phyloP scores from a whole-genome alignment of 30 jellyfish, hydroid and myxozoan genomes.

The Aurelia sp. region DNA sequence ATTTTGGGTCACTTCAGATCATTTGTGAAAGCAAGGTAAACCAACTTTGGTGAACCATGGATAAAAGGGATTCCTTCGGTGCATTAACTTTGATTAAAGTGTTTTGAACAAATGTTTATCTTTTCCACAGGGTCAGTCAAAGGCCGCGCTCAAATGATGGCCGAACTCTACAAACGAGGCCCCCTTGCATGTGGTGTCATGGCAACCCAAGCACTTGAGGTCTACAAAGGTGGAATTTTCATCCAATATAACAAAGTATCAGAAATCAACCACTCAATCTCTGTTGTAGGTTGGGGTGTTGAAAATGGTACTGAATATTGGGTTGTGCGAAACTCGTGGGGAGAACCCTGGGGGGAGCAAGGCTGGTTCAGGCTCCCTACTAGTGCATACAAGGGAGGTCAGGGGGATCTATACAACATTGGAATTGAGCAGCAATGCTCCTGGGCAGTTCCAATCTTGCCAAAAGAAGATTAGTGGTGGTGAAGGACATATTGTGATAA shows the following conservation, averaged over 20 bases:
- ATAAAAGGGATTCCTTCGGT: background rate
- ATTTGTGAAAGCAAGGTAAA: no score
- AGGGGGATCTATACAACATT: slow-evolving; percentile 78
- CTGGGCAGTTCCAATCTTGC: slow-evolving; percentile 75
- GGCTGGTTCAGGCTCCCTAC: slow-evolving; percentile 94
- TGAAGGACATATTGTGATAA: background rate
- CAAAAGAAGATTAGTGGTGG: background rate
- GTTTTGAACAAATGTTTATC: no score
- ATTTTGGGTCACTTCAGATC: no score
- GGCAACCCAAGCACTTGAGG: slow-evolving; percentile 85
- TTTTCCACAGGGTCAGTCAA: slow-evolving; percentile 69
- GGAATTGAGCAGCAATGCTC: slow-evolving; percentile 90
- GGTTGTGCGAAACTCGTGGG: slow-evolving; percentile 98
- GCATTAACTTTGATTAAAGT: background rate
- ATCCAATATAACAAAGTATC: slow-evolving; percentile 47
- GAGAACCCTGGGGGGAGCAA: slow-evolving; percentile 97
- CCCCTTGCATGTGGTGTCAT: slow-evolving; percentile 94
- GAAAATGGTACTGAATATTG: slow-evolving; percentile 95
- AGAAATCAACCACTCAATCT: slow-evolving; percentile 68
- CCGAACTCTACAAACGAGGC: slow-evolving; percentile 88
- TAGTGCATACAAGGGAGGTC: slow-evolving; percentile 82
- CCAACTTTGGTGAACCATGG: no score
- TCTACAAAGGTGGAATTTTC: slow-evolving; percentile 79
- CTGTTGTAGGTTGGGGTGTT: slow-evolving; percentile 98
- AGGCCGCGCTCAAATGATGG: slow-evolving; percentile 96